Conservation (phyloP, 2,888 invertebrate species). For the Erebia aethiops region DNA sequence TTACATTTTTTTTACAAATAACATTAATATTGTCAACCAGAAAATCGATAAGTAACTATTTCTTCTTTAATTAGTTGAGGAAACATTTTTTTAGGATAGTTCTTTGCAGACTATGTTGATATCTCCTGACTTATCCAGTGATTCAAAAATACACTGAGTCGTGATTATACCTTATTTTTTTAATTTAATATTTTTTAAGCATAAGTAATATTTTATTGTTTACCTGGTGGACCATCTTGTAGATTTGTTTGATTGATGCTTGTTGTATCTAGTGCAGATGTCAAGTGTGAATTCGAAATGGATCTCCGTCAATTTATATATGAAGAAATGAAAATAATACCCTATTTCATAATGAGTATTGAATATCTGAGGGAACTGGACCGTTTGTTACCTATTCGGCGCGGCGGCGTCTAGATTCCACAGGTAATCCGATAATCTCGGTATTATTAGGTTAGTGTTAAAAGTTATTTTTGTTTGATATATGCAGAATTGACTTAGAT, state of each 20-base stretch:
- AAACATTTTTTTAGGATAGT: not conserved
- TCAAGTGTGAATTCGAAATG: slow-evolving; percentile 55
- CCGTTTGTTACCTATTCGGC: slow-evolving; percentile 51
- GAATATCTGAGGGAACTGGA: slow-evolving; percentile 60
- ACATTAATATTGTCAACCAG: too few species aligned
- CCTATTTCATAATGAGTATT: slow-evolving; percentile 65
- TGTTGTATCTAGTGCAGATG: slow-evolving; percentile 41
- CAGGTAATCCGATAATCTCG: slow-evolving; percentile 40
- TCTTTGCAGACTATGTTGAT: too few species aligned
- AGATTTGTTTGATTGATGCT: slow-evolving; percentile 36
- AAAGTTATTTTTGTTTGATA: slow-evolving; percentile 12
- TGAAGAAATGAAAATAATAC: slow-evolving; percentile 72
- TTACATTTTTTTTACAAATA: not conserved
- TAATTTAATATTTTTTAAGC: not conserved
- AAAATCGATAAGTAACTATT: not conserved
- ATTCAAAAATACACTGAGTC: not conserved
- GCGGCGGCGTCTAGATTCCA: slow-evolving; percentile 44
- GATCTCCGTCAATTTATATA: slow-evolving; percentile 67
- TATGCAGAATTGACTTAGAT: not conserved
- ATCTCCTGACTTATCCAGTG: not conserved
- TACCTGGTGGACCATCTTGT: slow-evolving; percentile 46
- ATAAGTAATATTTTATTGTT: slow-evolving; percentile 1
- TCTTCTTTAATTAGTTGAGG: not conserved
- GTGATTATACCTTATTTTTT: not conserved
- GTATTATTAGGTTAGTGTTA: slow-evolving; percentile 15